phyloP scores from a whole-genome alignment of 2,113 vertebrate genomes.

The Cephalopholis sonnerati region DNA sequence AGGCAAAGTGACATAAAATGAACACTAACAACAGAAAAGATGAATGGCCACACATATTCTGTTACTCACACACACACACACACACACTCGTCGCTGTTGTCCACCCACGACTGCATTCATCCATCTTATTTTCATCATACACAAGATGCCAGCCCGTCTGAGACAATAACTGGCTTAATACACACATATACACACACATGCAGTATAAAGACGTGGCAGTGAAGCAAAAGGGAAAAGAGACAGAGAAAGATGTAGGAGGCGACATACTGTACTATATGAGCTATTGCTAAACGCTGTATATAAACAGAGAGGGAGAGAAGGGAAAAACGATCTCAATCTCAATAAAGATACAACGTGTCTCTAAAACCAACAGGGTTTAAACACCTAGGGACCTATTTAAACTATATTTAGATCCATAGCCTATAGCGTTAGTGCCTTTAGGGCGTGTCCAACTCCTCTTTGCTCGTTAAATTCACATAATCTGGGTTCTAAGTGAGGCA shows the following conservation, averaged over 20 bases:
- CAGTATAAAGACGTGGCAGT: background rate
- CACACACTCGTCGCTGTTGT: constrained; percentile 30
- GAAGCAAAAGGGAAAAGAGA: background rate
- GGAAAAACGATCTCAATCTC: background rate
- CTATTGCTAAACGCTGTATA: background rate
- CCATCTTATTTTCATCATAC: constrained; percentile 66
- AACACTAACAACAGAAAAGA: constrained; percentile 34
- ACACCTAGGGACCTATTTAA: too few species aligned
- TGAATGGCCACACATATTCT: constrained; percentile 51
- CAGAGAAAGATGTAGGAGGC: constrained; percentile 2
- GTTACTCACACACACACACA: constrained; percentile 14
- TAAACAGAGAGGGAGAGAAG: background rate
- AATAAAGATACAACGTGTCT: background rate
- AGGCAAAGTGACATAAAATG: constrained; percentile 28
- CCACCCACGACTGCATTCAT: constrained; percentile 67
- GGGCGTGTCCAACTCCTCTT: too few species aligned
- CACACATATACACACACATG: constrained; percentile 29
- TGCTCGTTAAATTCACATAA: too few species aligned
- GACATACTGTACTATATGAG: background rate
- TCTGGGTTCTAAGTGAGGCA: too few species aligned
- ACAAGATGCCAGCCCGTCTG: constrained; percentile 52
- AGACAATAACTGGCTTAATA: constrained; percentile 53
- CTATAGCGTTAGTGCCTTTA: too few species aligned
- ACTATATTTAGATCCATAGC: too few species aligned
- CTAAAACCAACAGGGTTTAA: background rate